phyloP scores from a whole-genome alignment of 92 coral and sea anemone genomes.

The Porites cylindrica region DNA sequence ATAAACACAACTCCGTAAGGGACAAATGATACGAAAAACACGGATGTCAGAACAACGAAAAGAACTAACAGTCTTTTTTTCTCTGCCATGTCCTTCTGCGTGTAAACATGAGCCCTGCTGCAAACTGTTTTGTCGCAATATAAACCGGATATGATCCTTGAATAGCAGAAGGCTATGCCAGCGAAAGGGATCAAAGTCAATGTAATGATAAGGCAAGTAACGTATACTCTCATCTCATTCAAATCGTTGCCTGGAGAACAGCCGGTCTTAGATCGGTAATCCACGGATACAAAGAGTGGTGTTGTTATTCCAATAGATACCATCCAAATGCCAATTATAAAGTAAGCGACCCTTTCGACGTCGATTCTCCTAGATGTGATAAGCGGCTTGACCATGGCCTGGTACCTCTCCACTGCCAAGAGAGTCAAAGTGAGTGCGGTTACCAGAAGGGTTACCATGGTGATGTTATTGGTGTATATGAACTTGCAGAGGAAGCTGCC shows the following conservation, averaged over 20 bases:
- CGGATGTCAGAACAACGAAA: conserved; percentile 48
- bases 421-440: conserved; percentile 60
- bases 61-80: conserved; percentile 59
- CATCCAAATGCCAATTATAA: conserved; percentile 65
- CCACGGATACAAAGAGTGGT: conserved; percentile 51
- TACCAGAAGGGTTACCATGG: conserved; percentile 66
- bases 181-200: conserved; percentile 58
- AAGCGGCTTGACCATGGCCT: conserved; percentile 69
- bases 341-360: conserved; percentile 42
- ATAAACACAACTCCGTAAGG: conserved; percentile 64
- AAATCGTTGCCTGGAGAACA: conserved; percentile 44
- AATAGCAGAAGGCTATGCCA: conserved; percentile 54
- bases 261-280: conserved; percentile 15
- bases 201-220: conserved; percentile 18
- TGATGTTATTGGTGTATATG: conserved; percentile 56
- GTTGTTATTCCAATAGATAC: conserved; percentile 54
- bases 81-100: conserved; percentile 27
- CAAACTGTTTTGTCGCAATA: conserved; percentile 59
- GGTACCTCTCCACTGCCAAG: conserved; percentile 62
- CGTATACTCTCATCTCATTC: conserved; percentile 27
- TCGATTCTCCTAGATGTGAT: conserved; percentile 43
- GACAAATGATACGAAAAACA: conserved; percentile 65
- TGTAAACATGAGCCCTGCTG: background rate
- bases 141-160: conserved; percentile 53
- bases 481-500: conserved; percentile 63